A percentile compares a stretch with the other conserved stretches of the same genome.
Evolutionary conservation across 2,113 vertebrate genomes (phyloP).

Genomic region (Planiliza haematocheilus): DNA sequence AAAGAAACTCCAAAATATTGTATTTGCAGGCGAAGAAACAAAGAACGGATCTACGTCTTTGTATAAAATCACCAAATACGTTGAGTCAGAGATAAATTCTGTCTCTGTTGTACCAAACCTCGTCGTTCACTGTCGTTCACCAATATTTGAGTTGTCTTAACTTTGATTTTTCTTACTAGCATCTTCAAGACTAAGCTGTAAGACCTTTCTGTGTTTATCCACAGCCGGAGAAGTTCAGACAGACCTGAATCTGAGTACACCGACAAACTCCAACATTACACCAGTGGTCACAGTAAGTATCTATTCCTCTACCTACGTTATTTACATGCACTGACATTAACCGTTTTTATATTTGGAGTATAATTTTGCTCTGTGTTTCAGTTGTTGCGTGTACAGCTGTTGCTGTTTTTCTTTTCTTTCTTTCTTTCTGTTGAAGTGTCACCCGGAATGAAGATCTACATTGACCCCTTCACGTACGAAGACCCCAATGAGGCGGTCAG

Average conservation of each 20-base stretch:
- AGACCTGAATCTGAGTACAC: conserved; percentile 94
- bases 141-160: too few species aligned
- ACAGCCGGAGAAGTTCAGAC: conserved; percentile 91
- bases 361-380: background rate
- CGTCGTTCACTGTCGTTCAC: too few species aligned
- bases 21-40: too few species aligned
- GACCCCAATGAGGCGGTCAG: conserved; percentile 96
- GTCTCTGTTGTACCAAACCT: too few species aligned
- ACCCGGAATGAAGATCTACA: conserved; percentile 98
- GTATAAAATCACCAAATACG: too few species aligned
- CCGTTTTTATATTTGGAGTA: too few species aligned
- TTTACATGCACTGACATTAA: background rate
- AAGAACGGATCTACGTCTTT: too few species aligned
- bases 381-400: conserved; percentile 21
- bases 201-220: conserved; percentile 74
- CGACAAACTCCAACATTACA: conserved; percentile 97
- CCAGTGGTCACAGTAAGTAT: conserved; percentile 96
- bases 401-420: conserved; percentile 47
- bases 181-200: background rate
- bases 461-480: conserved; percentile 83
- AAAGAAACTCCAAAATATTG: too few species aligned
- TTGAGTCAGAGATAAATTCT: too few species aligned
- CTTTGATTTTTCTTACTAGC: too few species aligned
- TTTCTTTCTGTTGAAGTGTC: conserved; percentile 81
- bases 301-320: background rate